Base-by-base conservation (phyloP, 2,113 vertebrate genomes). In the Empidonax traillii region DNA sequence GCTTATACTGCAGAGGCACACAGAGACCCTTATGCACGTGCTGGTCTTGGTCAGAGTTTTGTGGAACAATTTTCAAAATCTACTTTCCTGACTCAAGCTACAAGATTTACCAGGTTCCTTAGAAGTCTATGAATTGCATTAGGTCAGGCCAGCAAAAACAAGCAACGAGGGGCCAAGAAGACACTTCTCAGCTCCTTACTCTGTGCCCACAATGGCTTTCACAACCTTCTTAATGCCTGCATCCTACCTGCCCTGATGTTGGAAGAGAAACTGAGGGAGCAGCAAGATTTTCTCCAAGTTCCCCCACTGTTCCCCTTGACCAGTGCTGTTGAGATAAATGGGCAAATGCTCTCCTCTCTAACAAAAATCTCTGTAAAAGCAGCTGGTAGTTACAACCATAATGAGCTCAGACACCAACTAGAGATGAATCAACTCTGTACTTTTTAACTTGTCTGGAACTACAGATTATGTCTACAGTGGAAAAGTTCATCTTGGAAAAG, bases 401-500 rank as follows among this genome's bases (percentile, higher is more conserved):
- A 23, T 24, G 51, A 92, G 59, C 51, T 74, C 46, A 93, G 63
- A 66, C 75, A 89, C 27, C 69, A 72, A 35, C 33, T n/a, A 80
- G 37, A 69, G 72, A 83, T 77, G 33, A 89, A 90, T 75, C 65
- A 72, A 52, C 84, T 67, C 39, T 18, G 33, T 35, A 33, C 52
- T 39, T 20, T 66, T 79, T 30, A 79, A 49, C 63, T 74, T 84
- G 88, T 90, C 86, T 96, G 76, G 73, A 92, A 39, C 72, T 71
- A 86, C 74, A 80, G 58, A 79, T 83, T 61, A 19, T 73, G 84
- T 66, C 96, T 96, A 39, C 22, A 18, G 76, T 81, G 73, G 89
- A 93, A 93, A 95, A 85, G 80, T 94, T 97, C 93, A 84, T 28
- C 83, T 71, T 84, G 91, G 72, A 88, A 86, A 94, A 94, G 63